Percentiles rank a stretch among this genome's conserved stretches.
These are phyloP conservation scores for Rhagologus leucostigma DNA, from an alignment of 2,113 vertebrate genomes.

Conservation along the genomic window DNA sequence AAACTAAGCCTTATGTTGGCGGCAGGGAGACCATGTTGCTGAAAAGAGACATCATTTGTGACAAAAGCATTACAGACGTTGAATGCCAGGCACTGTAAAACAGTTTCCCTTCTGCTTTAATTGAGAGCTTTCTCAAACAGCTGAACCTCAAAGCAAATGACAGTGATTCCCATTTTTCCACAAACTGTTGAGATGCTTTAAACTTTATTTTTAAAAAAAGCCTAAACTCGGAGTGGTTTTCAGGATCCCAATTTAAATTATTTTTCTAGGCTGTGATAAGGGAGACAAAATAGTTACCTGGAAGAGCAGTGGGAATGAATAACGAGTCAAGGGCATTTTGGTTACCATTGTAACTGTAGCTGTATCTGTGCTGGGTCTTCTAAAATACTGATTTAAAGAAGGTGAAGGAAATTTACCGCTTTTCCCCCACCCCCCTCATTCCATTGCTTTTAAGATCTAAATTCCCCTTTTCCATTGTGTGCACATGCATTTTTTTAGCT, in stretches of 20 bases:
- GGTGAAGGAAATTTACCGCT: not conserved
- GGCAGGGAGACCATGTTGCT: slow-evolving; percentile 51
- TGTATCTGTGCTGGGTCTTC: not conserved
- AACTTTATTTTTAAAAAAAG: not conserved
- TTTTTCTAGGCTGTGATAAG: not conserved
- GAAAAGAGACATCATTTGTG: slow-evolving; percentile 54
- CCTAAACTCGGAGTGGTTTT: not conserved
- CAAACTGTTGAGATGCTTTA: slow-evolving; percentile 11
- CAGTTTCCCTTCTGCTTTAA: slow-evolving; percentile 51
- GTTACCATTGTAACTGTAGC: not conserved
- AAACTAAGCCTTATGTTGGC: slow-evolving; percentile 38
- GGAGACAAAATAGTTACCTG: not conserved
- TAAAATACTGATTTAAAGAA: not conserved
- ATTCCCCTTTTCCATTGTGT: slow-evolving; percentile 22
- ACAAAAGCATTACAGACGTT: not conserved
- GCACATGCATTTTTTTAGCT: slow-evolving; percentile 44
- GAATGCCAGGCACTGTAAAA: slow-evolving; percentile 17
- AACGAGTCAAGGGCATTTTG: not conserved
- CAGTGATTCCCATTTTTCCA: slow-evolving; percentile 20
- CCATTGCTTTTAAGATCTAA: not conserved
- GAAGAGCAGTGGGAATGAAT: not conserved
- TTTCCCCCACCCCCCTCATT: not conserved
- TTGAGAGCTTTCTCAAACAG: slow-evolving; percentile 36
- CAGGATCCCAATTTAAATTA: not conserved
- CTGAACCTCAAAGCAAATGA: slow-evolving; percentile 4